phyloP scores from a whole-genome alignment of 2,888 invertebrate genomes.

The Lycia hirtaria region DNA sequence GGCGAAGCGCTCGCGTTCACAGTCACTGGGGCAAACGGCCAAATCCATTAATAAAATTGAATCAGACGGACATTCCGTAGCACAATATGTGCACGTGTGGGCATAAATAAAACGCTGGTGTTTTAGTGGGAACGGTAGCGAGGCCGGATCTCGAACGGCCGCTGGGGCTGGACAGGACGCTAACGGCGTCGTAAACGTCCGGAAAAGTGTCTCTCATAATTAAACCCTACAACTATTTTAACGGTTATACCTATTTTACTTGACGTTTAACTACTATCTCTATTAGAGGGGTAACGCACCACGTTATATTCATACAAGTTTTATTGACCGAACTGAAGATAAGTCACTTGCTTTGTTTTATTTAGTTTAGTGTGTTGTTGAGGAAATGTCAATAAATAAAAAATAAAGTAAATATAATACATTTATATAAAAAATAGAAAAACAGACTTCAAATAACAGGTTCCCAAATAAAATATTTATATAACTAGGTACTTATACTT shows the following conservation, averaged over 20 bases:
- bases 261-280: too few relatives aligned
- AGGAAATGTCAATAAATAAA: too few relatives aligned
- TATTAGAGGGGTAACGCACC: too few relatives aligned
- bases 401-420: too few relatives aligned
- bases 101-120: slow-evolving; percentile 68
- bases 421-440: too few relatives aligned
- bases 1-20: slow-evolving; percentile 75
- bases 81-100: slow-evolving; percentile 79
- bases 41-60: slow-evolving; percentile 86
- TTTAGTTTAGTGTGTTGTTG: too few relatives aligned
- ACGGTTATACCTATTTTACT: slow-evolving; percentile 5
- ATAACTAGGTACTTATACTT: too few relatives aligned
- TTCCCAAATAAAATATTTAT: too few relatives aligned
- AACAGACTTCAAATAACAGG: too few relatives aligned
- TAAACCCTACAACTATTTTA: slow-evolving; percentile 45
- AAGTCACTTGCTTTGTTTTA: too few relatives aligned
- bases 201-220: slow-evolving; percentile 51
- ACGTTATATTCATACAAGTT: too few relatives aligned
- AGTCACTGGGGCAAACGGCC: slow-evolving; percentile 84
- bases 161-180: slow-evolving; percentile 28
- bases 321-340: too few relatives aligned
- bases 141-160: slow-evolving; percentile 14
- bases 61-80: slow-evolving; percentile 82
- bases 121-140: slow-evolving; percentile 38
- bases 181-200: slow-evolving; percentile 42